These are phyloP conservation scores for Ormyrus nitidulus DNA, from an alignment of 2,888 invertebrate species.

Conservation along the genomic window DNA sequence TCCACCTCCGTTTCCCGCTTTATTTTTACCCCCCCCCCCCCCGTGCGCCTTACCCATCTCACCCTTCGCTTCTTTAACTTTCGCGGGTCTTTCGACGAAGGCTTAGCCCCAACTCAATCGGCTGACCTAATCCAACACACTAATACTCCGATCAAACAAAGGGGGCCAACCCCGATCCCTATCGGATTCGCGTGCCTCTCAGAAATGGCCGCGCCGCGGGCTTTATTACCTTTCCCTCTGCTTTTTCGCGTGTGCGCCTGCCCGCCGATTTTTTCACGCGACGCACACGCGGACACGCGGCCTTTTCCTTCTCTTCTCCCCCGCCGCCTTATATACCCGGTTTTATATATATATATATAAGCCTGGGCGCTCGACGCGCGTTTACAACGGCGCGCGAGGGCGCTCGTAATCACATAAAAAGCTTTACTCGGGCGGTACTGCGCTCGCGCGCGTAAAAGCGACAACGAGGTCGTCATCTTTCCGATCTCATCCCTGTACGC, in stretches of 20 bases:
- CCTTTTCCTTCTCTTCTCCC: no score
- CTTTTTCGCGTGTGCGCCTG: not conserved
- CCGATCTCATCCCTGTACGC: not conserved
- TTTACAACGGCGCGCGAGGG: not conserved
- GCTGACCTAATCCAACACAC: no score
- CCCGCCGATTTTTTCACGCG: conserved; percentile 36
- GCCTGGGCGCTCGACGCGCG: no score
- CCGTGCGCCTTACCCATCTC: not conserved
- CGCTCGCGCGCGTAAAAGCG: conserved; percentile 26
- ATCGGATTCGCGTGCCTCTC: not conserved
- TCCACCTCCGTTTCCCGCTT: not conserved
- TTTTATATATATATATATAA: no score
- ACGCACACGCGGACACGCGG: not conserved
- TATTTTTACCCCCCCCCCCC: not conserved
- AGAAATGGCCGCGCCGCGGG: no score
- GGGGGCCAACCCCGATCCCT: no score
- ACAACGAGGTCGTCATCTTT: conserved; percentile 12
- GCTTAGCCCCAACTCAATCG: conserved; percentile 1
- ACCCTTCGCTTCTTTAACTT: no score
- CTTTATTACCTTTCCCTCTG: not conserved
- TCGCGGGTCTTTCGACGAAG: not conserved
- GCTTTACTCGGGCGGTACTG: conserved; percentile 24
- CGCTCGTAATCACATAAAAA: conserved; percentile 51
- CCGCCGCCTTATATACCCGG: no score
- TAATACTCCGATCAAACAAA: not conserved